Evolutionary conservation across 92 coral and sea anemone genomes (phyloP), one percentile per base, ranked within the genome.

Genomic region (Diadumene lineata): DNA sequence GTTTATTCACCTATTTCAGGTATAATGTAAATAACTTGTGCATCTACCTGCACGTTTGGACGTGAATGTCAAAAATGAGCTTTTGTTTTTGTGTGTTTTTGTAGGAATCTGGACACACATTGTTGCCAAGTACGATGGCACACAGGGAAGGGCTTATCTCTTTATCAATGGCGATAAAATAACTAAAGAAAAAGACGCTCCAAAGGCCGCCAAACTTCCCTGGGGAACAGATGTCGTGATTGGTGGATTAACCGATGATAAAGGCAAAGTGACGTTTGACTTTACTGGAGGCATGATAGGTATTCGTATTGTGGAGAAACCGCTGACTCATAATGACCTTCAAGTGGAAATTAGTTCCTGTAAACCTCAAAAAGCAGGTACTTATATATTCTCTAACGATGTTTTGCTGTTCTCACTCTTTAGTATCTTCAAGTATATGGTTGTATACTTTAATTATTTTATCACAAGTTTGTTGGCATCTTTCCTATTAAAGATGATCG

Each of bases 71-170:
- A n/a, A n/a, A n/a, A n/a, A n/a, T n/a, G n/a, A n/a, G n/a, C n/a
- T n/a, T n/a, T 38, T 38, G 48, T 38, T 38, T 38, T 6, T 38
- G 7, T 38, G 48, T 38, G 48, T 38, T 38, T 6, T 38, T 38
- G 48, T 38, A 88, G 93, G 93, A 19, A 33, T 78, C 16, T 89
- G 93, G 93, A 81, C 87, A n/a, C 93, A 89, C 60, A 55, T 89
- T 8, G 80, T 75, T 10, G 85, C 87, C 13, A 79, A 64, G 70
- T 89, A 85, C 66, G 77, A 89, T 53, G 86, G 84, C 23, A 69
- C 31, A 27, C 68, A 77, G 68, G 93, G 90, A 43, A 76, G 83
- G 43, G 84, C 84, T 7, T 85, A 89, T 56, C 67, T 89, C 9
- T 85, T 89, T 65, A 70, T 89, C 72, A 85, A 89, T 62, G 90